Base-by-base conservation (phyloP, 2,888 invertebrate genomes). In the Metellina segmentata region DNA sequence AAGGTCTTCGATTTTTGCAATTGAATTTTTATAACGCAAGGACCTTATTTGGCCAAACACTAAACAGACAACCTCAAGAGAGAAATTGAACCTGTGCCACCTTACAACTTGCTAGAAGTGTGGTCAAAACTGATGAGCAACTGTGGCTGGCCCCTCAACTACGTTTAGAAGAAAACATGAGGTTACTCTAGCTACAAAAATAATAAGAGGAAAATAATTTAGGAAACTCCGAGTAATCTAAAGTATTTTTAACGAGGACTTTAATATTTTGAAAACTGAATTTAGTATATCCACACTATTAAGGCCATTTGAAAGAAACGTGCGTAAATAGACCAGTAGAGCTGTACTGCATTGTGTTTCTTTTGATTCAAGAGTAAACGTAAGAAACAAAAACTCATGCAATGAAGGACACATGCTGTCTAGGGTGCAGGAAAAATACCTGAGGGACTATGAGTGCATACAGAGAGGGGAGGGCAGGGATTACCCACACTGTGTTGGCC, bases 401-500 rank as follows among this genome's bases (percentile, higher is more conserved):
- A 83, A 49, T 86, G 61, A 71, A 90, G 79, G 88, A 88, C 91
- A 81, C 88, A 85, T 88, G 91, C 85, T 74, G 85, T 81, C 61
- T 81, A 82, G 91, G 92, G 92, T 92, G 92, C 92, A 92, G 90
- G 87, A 85, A 88, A 87, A 92, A 90, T 92, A 92, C 92, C 92
- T 92, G 92, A 90, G 88, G 92, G 90, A 92, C 92, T 91, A 91
- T 89, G 92, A 92, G 92, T 89, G 92, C 92, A 92, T 81, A 92
- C 92, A 92, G 92, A 92, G 88, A 85, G 90, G 81, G 90, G 90
- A 82, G 89, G 92, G 92, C 90, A 90, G 85, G 90, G 92, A 51
- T 88, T 90, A 90, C 92, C 92, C 90, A 90, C 90, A 90, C 90
- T 90, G 90, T 90, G 90, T 90, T 90, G 90, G 87, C 92, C 92